A percentile compares a stretch with the other conserved stretches of the same genome.
Evolutionary conservation across 2,797 vertebrate species (phyloP).

Genomic region (Eulemur mongoz): DNA sequence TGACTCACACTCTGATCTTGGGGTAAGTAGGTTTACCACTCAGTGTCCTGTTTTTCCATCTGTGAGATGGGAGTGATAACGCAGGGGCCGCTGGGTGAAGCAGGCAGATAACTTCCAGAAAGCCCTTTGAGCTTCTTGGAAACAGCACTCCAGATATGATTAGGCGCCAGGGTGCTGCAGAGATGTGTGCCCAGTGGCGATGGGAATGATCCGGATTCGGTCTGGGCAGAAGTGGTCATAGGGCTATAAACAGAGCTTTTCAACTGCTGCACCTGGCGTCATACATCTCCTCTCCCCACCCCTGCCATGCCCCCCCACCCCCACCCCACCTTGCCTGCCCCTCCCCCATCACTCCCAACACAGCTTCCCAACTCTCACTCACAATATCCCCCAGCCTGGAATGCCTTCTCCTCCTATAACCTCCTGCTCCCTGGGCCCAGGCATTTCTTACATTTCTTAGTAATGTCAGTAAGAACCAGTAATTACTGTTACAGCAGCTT

Average conservation of each 20-base stretch:
- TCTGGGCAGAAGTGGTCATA: not conserved
- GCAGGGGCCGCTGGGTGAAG: slow-evolving; percentile 44
- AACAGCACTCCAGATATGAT: slow-evolving; percentile 55
- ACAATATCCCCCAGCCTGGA: not conserved
- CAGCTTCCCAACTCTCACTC: not conserved
- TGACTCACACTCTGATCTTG: slow-evolving; percentile 50
- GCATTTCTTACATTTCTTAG: not conserved
- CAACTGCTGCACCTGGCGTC: not conserved
- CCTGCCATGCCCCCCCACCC: too few relatives aligned
- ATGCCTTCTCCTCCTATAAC: not conserved
- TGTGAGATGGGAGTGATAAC: slow-evolving; percentile 69
- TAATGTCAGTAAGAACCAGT: not conserved
- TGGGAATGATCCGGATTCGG: not conserved
- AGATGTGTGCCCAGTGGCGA: not conserved
- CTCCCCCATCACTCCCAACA: not conserved
- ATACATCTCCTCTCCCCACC: not conserved
- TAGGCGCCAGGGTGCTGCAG: slow-evolving; percentile 33
- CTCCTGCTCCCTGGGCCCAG: not conserved
- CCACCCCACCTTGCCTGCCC: accelerated
- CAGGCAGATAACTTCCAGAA: slow-evolving; percentile 69
- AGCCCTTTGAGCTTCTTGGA: slow-evolving; percentile 78
- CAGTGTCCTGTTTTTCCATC: slow-evolving; percentile 61
- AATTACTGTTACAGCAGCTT: not conserved
- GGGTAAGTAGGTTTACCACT: not conserved
- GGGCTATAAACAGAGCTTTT: not conserved